Evolutionary conservation across 2,113 vertebrate species (phyloP).

Genomic region (Paedocypris sp.): DNA sequence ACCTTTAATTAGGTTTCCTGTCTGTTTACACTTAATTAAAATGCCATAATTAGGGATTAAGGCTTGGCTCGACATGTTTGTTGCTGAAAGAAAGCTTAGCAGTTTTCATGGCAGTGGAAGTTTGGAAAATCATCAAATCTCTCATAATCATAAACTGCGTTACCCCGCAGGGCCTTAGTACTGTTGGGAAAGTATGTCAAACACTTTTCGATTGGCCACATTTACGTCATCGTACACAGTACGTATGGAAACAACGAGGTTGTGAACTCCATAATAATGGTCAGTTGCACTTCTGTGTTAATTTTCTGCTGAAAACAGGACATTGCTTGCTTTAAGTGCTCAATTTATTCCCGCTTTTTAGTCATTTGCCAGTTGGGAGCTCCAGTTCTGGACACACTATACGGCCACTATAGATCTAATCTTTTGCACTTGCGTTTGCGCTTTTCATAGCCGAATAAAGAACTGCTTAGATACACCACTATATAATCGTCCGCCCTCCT

Average conservation of each 20-base stretch:
- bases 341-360: background rate
- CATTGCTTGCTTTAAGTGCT: background rate
- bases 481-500: constrained; percentile 8
- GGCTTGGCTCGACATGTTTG: background rate
- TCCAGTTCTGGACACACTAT: background rate
- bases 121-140: too few relatives aligned
- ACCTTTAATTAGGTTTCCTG: constrained; percentile 2
- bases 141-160: too few relatives aligned
- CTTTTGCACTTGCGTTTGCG: background rate
- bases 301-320: background rate
- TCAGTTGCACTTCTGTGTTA: background rate
- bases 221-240: background rate
- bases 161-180: too few relatives aligned
- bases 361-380: background rate
- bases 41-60: constrained; percentile 3
- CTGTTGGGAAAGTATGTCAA: background rate
- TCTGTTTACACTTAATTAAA: constrained; percentile 16
- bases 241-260: background rate
- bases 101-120: too few relatives aligned
- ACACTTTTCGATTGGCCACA: background rate
- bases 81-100: constrained; percentile 24
- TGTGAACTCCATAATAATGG: background rate
- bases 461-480: constrained; percentile 13
- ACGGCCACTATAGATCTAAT: background rate
- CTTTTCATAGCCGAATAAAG: constrained; percentile 8